A percentile compares a stretch with the other conserved stretches of the same genome.
These are phyloP conservation scores for Hypanus sabinus DNA, from an alignment of 2,113 vertebrate species.

Conservation along the genomic window DNA sequence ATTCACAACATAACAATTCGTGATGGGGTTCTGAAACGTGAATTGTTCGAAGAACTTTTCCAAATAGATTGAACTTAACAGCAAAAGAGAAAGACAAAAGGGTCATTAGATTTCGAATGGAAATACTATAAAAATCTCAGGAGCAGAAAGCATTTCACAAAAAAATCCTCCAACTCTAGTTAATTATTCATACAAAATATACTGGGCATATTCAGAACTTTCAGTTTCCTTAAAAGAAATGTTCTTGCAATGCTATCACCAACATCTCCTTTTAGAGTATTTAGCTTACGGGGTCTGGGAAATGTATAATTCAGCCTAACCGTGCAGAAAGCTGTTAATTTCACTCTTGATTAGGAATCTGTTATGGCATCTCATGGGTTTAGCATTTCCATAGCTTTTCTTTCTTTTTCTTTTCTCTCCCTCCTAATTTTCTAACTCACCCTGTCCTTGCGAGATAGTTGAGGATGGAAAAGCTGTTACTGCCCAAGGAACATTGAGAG, in stretches of 20 bases:
- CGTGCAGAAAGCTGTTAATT: constrained; percentile 65
- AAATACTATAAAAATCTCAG: neutral
- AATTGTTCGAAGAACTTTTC: too few species aligned
- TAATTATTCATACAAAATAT: neutral
- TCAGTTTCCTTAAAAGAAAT: neutral
- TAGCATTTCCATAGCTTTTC: constrained; percentile 44
- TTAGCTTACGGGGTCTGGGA: constrained; percentile 58
- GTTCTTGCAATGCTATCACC: constrained; percentile 49
- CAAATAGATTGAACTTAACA: neutral
- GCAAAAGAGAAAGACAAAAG: neutral
- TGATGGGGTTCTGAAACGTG: neutral
- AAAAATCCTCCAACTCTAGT: neutral
- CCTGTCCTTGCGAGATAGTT: constrained; percentile 69
- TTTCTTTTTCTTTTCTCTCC: neutral
- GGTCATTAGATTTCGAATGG: neutral
- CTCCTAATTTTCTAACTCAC: constrained; percentile 51
- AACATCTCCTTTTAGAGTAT: constrained; percentile 52
- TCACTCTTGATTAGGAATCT: constrained; percentile 64
- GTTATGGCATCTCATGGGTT: constrained; percentile 58
- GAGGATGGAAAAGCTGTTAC: constrained; percentile 71
- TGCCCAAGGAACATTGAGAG: constrained; percentile 67
- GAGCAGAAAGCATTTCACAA: neutral
- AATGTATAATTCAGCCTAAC: constrained; percentile 60
- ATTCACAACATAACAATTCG: neutral
- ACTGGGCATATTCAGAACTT: neutral